Evolutionary conservation across 2,113 vertebrate genomes (phyloP), one percentile per base, ranked within the genome.

Genomic region (Pseudonaja textilis): DNA sequence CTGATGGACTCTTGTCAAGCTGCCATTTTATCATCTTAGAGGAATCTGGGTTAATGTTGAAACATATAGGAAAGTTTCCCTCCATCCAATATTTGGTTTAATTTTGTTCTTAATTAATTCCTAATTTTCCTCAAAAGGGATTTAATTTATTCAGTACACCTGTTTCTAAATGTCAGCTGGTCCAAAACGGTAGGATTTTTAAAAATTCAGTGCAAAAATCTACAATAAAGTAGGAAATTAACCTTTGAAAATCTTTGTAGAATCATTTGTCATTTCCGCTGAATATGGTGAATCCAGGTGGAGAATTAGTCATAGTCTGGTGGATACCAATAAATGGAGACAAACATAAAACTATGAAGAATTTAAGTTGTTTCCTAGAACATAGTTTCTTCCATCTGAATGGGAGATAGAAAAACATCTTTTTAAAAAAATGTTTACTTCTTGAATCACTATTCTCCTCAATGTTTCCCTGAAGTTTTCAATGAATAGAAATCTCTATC

Each of bases 51-150:
- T 94, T 90, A 91, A 90, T 94, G 56, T 85, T 93, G 61, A 85
- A 45, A 90, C 39, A 87, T 95, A 93, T 94, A 47, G 89, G 94
- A 93, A 95, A 91, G 91, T 95, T 93, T 89, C 7, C 18, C 20
- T 39, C 26, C 18, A 9, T 12, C 45, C 29, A 90, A 52, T 74
- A 0, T 94, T 89, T 95, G 34, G 94, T 85, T 54, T 95, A 42
- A 91, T 96, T 95, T 88, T 64, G 52, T 94, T 96, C 64, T 87
- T 95, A 95, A 96, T 96, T 96, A 96, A 95, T 91, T 95, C 42
- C 87, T 57, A 93, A 61, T 92, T 96, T 94, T 64, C 57, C 64
- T 95, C 29, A 55, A 93, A 89, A 52, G 14, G 29, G 56, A 64
- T 86, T 52, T 54, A 87, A 90, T 90, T 93, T 87, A n/a, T 57